Base-by-base conservation (phyloP, 92 coral and sea anemone species). In the Montipora capitata region DNA sequence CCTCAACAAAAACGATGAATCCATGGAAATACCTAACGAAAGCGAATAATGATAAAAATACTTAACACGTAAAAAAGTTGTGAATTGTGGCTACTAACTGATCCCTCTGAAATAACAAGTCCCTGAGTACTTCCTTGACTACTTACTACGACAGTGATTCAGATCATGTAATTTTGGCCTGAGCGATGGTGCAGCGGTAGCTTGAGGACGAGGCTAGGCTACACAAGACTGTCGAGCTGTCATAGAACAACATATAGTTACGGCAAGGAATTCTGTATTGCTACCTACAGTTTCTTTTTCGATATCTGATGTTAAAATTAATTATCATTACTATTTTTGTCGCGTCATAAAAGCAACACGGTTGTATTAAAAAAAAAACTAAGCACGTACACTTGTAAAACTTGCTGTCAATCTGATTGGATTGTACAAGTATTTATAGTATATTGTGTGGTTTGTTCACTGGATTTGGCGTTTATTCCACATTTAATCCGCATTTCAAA, bases 211-310 rank as follows among this genome's bases (percentile, higher is more conserved):
- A 56, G 62, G 62, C 62, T 56, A 56, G 62, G 62, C 72, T 66
- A 20, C 72, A 66, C 72, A 15, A 66, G 72, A 66, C 72, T 66
- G 72, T 66, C 72, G 72, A 66, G 72, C 72, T 66, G 72, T 15
- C 39, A 66, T 66, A 66, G 72, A 66, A 66, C 72, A 66, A 66
- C 72, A 66, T 66, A 40, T 27, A 27, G 27, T 27, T 27, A 16
- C 17, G n/a, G 17, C 72, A 4, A 66, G 72, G 43, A 66, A 66
- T 66, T 66, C 72, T 66, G 27, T 66, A 16, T 20, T 66, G 72
- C 35, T 13, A 66, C 72, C 18, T 18, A 39, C n/a, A 66, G 72
- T 56, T 56, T 56, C 12, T 56, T 66, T 66, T 66, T 66, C 72
- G 72, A 66, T 66, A 66, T 66, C 72, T 39, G 35, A 66, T 56